Conservation (phyloP, 37 sponge, comb jelly and placozoan genomes). For the Mnemiopsis leidyi region DNA sequence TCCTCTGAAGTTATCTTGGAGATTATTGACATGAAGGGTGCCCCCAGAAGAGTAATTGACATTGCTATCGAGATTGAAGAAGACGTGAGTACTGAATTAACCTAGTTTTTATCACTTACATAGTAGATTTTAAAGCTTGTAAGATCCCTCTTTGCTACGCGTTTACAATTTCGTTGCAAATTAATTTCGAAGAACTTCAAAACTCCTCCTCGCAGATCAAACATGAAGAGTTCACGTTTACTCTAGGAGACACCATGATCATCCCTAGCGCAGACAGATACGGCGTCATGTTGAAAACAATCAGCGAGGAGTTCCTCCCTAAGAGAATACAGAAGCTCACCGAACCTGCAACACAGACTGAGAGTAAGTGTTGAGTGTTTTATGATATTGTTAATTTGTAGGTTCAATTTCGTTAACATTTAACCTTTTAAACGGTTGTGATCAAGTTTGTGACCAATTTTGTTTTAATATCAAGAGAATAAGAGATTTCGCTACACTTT, state of each 20-base stretch:
- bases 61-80: conserved; percentile 35
- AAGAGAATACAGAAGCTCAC: conserved; percentile 26
- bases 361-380: conserved; percentile 1
- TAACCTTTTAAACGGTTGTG: no score
- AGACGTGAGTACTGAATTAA: no score
- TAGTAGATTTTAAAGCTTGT: no score
- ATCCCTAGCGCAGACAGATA: background rate
- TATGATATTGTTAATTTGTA: no score
- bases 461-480: no score
- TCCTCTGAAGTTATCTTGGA: conserved; percentile 32
- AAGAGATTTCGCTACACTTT: no score
- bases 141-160: no score
- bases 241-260: background rate
- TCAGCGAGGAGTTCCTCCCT: conserved; percentile 34
- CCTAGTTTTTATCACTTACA: no score
- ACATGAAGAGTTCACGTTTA: conserved; percentile 32
- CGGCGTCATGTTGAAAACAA: conserved; percentile 48
- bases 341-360: background rate
- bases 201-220: conserved; percentile 7
- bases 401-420: no score
- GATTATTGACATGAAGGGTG: conserved; percentile 23
- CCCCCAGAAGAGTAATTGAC: conserved; percentile 36
- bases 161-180: no score
- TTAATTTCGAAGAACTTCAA: no score
- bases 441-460: no score